A percentile compares a stretch with the other conserved stretches of the same genome.
These are phyloP conservation scores for Drosophila differens DNA, from an alignment of 2,888 invertebrate species.

Conservation along the genomic window DNA sequence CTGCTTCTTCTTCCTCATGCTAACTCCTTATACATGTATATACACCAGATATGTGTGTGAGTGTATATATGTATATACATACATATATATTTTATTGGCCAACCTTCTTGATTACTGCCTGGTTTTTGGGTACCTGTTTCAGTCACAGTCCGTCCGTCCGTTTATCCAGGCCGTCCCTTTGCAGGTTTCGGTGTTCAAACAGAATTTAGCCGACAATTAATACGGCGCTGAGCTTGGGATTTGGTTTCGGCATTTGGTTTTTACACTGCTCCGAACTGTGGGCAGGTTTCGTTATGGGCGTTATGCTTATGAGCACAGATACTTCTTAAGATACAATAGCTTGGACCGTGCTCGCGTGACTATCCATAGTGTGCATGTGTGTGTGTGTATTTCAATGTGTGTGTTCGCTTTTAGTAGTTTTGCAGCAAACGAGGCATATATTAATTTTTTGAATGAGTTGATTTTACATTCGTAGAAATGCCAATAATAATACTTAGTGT, in stretches of 20 bases:
- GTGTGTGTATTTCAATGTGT: not conserved
- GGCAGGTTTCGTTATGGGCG: conserved; percentile 58
- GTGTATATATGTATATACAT: conserved; percentile 1
- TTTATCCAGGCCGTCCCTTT: conserved; percentile 38
- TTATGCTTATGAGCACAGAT: conserved; percentile 61
- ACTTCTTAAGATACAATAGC: conserved; percentile 50
- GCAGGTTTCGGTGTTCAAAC: conserved; percentile 65
- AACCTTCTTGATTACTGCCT: conserved; percentile 47
- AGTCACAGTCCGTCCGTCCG: conserved; percentile 18
- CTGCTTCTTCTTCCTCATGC: conserved; percentile 2
- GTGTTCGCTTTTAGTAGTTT: conserved; percentile 36
- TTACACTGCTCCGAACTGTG: conserved; percentile 4
- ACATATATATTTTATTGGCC: conserved; percentile 48
- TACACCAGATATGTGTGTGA: not conserved
- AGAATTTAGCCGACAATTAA: conserved; percentile 79
- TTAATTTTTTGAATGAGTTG: conserved; percentile 76
- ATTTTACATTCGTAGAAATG: conserved; percentile 63
- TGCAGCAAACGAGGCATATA: conserved; percentile 48
- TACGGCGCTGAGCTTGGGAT: conserved; percentile 61
- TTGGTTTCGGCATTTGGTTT: conserved; percentile 26
- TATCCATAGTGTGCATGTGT: conserved; percentile 6
- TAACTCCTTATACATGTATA: conserved; percentile 1
- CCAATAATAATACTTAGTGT: conserved; percentile 65
- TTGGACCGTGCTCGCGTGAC: conserved; percentile 42
- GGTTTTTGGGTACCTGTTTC: conserved; percentile 50